Base-by-base conservation (phyloP, 2,888 invertebrate genomes). In the Gandaritis pyraliata region DNA sequence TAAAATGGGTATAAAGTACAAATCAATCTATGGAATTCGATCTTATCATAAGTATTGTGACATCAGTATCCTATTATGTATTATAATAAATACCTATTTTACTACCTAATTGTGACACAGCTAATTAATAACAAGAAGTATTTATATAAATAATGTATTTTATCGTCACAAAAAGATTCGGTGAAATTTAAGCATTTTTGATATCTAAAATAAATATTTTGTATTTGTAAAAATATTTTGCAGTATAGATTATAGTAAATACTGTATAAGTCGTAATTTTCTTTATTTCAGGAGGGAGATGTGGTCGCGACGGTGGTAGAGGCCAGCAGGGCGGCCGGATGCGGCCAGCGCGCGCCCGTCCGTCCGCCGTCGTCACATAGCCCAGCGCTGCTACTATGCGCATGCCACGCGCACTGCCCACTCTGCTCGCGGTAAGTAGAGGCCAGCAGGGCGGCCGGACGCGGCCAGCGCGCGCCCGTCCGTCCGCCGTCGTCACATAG, bases 381-480 rank as follows among this genome's bases (percentile, higher is more conserved):
- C 77, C 92, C 93, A 36, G 93, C 93, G 93, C 93, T 93, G 93
- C 94, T 94, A 95, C 95, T 95, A 95, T 95, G 95, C 95, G 94
- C 94, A 95, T 95, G 95, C 94, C 94, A 94, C 93, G 92, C 88
- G 94, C 93, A 92, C 93, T 94, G 90, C 92, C 93, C 94, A 94
- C 94, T 94, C 94, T 95, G 93, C 94, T 95, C 94, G 95, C 95
- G 95, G 95, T 95, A 83, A 95, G 95, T 33, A 29, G 2, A 29
- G 4, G 6, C 29, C 29, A n/a, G n/a, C n/a, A n/a, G n/a, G n/a
- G n/a, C n/a, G n/a, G n/a, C n/a, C n/a, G n/a, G n/a, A n/a, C n/a
- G n/a, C n/a, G n/a, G n/a, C n/a, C n/a, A n/a, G n/a, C n/a, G n/a
- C n/a, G n/a, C n/a, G n/a, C n/a, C n/a, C n/a, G n/a, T n/a, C n/a